These are phyloP conservation scores for Hirtodrosophila histrioides DNA, from an alignment of 2,888 invertebrate species.

Conservation along the genomic window DNA sequence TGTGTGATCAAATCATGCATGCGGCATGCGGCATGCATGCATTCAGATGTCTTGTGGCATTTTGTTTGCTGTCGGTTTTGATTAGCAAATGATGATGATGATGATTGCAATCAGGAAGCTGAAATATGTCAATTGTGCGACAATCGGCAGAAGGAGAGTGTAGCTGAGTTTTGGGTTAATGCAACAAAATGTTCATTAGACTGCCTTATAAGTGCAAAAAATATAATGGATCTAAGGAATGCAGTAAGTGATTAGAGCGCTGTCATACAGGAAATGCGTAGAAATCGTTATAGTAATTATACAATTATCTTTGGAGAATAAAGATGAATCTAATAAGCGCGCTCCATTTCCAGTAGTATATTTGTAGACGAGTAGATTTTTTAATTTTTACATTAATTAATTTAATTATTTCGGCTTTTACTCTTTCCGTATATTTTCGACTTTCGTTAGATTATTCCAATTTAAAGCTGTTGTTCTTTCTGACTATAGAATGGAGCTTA, in stretches of 20 bases:
- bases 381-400: no score
- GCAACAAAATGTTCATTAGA: conserved; percentile 22
- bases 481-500: no score
- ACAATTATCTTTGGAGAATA: conserved; percentile 18
- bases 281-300: no score
- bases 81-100: conserved; percentile 56
- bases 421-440: no score
- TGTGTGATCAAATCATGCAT: conserved; percentile 58
- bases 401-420: no score
- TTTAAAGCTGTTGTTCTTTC: no score
- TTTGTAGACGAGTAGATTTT: no score
- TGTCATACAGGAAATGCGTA: no score
- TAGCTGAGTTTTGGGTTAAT: conserved; percentile 14
- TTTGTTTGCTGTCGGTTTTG: conserved; percentile 67
- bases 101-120: conserved; percentile 51
- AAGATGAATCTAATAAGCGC: background rate
- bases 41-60: conserved; percentile 53
- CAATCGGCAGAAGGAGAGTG: background rate
- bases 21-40: conserved; percentile 33
- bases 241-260: conserved; percentile 11
- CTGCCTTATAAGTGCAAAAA: conserved; percentile 14
- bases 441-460: no score
- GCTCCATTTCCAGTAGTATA: no score
- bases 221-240: conserved; percentile 22
- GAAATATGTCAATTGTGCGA: conserved; percentile 42